phyloP scores from a whole-genome alignment of 2,888 invertebrate genomes.

The Invenusta paracnida region DNA sequence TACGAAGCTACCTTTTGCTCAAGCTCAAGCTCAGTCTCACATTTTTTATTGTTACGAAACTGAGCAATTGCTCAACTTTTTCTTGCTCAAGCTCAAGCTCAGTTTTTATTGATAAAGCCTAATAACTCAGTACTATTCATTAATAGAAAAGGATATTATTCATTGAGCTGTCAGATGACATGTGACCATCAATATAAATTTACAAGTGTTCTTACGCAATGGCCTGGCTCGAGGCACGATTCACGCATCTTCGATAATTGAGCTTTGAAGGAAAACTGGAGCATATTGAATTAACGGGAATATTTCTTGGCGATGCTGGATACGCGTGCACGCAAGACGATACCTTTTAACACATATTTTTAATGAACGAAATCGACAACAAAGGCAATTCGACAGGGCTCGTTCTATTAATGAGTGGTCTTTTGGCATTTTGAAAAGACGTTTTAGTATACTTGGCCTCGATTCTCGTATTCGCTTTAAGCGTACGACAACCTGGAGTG shows the following conservation, averaged over 20 bases:
- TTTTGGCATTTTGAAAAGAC: not conserved
- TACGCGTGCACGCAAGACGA: not conserved
- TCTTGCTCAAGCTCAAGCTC: too few species aligned
- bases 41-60: too few species aligned
- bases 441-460: not conserved
- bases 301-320: not conserved
- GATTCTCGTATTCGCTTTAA: not conserved
- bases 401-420: not conserved
- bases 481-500: not conserved
- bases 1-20: too few species aligned
- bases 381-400: not conserved
- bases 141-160: not conserved
- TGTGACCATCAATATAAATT: not conserved
- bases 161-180: not conserved
- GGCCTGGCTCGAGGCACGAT: not conserved
- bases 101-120: too few species aligned
- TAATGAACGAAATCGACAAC: not conserved
- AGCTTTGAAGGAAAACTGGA: not conserved
- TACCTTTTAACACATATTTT: not conserved
- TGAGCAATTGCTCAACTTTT: too few species aligned
- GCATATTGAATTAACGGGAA: not conserved
- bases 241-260: not conserved
- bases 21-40: too few species aligned
- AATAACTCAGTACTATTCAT: too few species aligned
- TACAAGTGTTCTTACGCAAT: not conserved